Percentiles rank a stretch among this genome's conserved stretches.
Evolutionary conservation across 1,140 invertebrate genomes (phyloP).

Genomic region (Drosophila ananassae): DNA sequence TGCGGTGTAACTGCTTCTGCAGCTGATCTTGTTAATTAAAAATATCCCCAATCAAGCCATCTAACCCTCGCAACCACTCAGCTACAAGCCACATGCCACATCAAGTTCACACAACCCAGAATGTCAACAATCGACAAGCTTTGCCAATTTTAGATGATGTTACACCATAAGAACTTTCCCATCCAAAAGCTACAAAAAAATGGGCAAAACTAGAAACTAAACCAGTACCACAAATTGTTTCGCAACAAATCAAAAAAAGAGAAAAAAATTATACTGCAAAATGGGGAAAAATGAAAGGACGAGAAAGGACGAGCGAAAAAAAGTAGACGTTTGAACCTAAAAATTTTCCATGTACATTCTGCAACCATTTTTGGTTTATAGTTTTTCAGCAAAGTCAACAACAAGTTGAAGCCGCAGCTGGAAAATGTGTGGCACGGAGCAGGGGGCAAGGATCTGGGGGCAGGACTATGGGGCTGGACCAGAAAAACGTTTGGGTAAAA

Average conservation of each 20-base stretch:
- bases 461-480: background rate
- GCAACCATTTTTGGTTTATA: constrained; percentile 54
- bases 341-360: constrained; percentile 54
- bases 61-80: constrained; percentile 24
- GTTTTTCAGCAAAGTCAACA: constrained; percentile 57
- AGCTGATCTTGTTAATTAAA: constrained; percentile 45
- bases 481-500: constrained; percentile 23
- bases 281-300: background rate
- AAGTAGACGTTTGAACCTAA: constrained; percentile 31
- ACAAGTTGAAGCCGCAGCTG: constrained; percentile 58
- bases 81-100: constrained; percentile 47
- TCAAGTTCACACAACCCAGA: constrained; percentile 58
- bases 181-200: constrained; percentile 9
- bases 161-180: constrained; percentile 62
- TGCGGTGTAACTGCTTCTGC: background rate
- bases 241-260: constrained; percentile 67
- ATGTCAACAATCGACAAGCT: constrained; percentile 76
- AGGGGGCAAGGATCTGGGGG: background rate
- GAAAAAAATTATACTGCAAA: constrained; percentile 4
- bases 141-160: constrained; percentile 61
- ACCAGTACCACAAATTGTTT: constrained; percentile 56
- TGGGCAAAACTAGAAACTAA: constrained; percentile 7
- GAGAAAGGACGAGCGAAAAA: background rate
- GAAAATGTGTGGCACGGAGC: constrained; percentile 28
- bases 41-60: constrained; percentile 32